phyloP scores from a whole-genome alignment of 2,888 invertebrate genomes.

The Dexiosoma caninum region DNA sequence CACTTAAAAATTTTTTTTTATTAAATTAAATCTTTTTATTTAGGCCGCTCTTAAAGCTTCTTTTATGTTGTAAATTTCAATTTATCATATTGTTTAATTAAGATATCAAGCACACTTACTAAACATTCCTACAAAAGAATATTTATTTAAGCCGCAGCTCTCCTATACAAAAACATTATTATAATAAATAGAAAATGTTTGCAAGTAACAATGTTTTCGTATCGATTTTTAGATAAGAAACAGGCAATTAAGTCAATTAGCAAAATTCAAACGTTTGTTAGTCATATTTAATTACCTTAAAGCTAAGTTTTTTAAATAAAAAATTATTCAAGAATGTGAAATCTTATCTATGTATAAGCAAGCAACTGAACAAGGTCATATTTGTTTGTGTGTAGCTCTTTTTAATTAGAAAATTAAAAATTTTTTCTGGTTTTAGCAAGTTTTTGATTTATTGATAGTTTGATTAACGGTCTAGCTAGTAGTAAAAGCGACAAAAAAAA shows the following conservation, averaged over 20 bases:
- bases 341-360: neutral
- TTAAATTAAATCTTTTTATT: too few relatives aligned
- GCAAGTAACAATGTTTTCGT: slow-evolving; percentile 3
- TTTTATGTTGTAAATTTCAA: slow-evolving; percentile 36
- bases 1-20: neutral
- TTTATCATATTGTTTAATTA: slow-evolving; percentile 51
- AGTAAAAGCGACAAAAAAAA: too few relatives aligned
- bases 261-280: slow-evolving; percentile 30
- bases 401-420: too few relatives aligned
- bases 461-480: too few relatives aligned
- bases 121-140: slow-evolving; percentile 14
- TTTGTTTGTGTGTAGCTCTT: too few relatives aligned
- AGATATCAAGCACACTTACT: slow-evolving; percentile 39
- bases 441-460: too few relatives aligned
- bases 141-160: slow-evolving; percentile 30
- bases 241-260: slow-evolving; percentile 52
- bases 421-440: too few relatives aligned
- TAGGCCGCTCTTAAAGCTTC: slow-evolving; percentile 13
- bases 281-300: slow-evolving; percentile 12
- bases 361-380: slow-evolving; percentile 12
- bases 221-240: slow-evolving; percentile 29
- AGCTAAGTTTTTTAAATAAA: neutral
- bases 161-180: slow-evolving; percentile 22
- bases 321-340: slow-evolving; percentile 11
- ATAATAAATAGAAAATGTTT: slow-evolving; percentile 12